These are phyloP conservation scores for Psettodes erumei DNA, from an alignment of 2,113 vertebrate species.

Conservation along the genomic window DNA sequence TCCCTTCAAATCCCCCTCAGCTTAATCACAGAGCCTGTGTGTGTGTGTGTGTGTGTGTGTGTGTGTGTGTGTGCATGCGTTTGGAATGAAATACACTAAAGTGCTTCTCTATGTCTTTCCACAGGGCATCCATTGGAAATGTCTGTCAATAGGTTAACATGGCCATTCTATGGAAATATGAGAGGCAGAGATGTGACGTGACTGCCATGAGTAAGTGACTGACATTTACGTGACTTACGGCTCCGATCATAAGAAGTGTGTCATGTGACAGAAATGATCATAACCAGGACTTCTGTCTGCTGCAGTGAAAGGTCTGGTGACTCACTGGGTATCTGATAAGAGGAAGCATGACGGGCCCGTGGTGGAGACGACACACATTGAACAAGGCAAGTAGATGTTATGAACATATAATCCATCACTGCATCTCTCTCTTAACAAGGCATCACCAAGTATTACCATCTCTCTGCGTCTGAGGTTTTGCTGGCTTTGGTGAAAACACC, in stretches of 20 bases:
- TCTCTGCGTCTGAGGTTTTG: too few relatives aligned
- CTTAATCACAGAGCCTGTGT: neutral
- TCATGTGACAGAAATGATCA: neutral
- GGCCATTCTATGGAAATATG: slow-evolving; percentile 35
- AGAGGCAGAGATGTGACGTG: neutral
- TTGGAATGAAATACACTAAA: slow-evolving; percentile 40
- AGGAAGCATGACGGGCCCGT: neutral
- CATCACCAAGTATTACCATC: too few relatives aligned
- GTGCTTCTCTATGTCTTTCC: slow-evolving; percentile 30
- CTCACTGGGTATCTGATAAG: neutral
- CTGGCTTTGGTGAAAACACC: too few relatives aligned
- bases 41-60: too few relatives aligned
- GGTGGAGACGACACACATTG: too few relatives aligned
- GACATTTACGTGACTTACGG: neutral
- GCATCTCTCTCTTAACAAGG: too few relatives aligned
- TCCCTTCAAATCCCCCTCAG: neutral
- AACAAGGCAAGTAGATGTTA: too few relatives aligned
- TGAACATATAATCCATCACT: too few relatives aligned
- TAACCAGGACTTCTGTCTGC: neutral
- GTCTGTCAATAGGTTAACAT: slow-evolving; percentile 36
- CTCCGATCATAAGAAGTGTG: neutral
- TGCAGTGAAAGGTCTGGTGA: slow-evolving; percentile 11
- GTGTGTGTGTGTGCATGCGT: too few relatives aligned
- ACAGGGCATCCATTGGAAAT: slow-evolving; percentile 27
- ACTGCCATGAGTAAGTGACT: neutral